Base-by-base conservation (phyloP, 2,113 vertebrate species). In the Saguinus midas region DNA sequence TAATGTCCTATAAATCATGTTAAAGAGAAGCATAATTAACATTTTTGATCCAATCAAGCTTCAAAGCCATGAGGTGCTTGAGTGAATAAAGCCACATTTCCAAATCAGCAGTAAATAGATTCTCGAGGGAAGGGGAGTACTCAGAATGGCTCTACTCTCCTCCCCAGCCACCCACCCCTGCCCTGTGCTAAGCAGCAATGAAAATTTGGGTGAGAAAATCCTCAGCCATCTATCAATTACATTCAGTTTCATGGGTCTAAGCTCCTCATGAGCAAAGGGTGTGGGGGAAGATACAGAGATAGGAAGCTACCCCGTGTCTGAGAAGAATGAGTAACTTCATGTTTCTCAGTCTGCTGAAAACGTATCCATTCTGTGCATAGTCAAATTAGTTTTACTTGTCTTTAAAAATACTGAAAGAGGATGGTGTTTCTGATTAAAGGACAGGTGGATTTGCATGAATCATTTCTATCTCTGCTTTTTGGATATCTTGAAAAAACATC, bases 21-120 rank as follows among this genome's bases (percentile, higher is more conserved):
- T 97, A 97, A 98, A 97, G 94, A 95, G 97, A 98, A 97, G 91
- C 96, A 96, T 94, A 96, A 98, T 98, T 97, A 97, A 91, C 96
- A 97, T 97, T 97, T 97, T 97, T 97, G 78, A 97, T 98, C 96
- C 98, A 98, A 97, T 97, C 94, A 97, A 73, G 85, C 78, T 97
- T 96, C 83, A 73, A 93, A 97, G 90, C 93, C 94, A 94, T n/a
- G 72, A 95, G 92, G 84, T 92, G 66, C 92, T 95, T 94, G 76
- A 96, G 76, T 79, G 90, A 96, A 55, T 91, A 96, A 93, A 95
- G 80, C 66, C 75, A 81, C 48, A 55, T 96, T 94, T 95, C 50
- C 40, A 61, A 3, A 10, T 94, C 48, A 48, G 37, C 45, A 18
- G 21, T n/a, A 75, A 96, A 66, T 40, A 76, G 37, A 57, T 87